Evolutionary conservation across 1,140 invertebrate genomes (phyloP).

Genomic region (Hestina assimilis): DNA sequence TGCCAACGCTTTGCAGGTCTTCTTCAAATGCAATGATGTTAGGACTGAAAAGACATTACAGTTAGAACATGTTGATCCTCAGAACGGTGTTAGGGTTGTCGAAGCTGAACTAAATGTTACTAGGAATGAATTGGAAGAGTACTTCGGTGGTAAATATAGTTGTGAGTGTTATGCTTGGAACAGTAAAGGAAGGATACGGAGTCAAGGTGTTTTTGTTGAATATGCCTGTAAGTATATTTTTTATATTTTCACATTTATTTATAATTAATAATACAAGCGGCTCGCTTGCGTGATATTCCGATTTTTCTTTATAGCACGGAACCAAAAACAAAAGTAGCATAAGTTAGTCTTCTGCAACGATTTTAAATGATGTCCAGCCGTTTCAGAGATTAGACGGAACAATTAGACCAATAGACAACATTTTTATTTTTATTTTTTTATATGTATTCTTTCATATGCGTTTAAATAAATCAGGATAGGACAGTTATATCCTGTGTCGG

Average conservation of each 20-base stretch:
- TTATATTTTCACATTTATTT: neutral
- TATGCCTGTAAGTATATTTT: conserved; percentile 90
- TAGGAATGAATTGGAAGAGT: conserved; percentile 92
- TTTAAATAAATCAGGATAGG: no score
- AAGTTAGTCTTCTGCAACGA: no score
- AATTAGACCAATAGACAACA: no score
- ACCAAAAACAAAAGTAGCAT: no score
- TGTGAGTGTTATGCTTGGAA: conserved; percentile 94
- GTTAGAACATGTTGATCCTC: conserved; percentile 89
- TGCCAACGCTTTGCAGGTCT: conserved; percentile 89
- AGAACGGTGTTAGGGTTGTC: conserved; percentile 89
- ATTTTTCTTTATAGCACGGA: no score
- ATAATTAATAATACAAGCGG: neutral
- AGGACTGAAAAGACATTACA: conserved; percentile 81
- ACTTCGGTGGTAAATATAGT: conserved; percentile 90
- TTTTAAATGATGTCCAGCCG: no score
- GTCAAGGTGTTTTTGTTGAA: conserved; percentile 88
- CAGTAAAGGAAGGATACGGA: conserved; percentile 85
- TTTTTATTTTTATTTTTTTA: no score
- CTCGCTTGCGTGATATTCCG: no score
- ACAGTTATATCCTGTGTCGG: no score
- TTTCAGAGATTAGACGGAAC: no score
- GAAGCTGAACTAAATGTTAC: conserved; percentile 92
- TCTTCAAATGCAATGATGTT: conserved; percentile 92
- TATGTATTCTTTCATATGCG: no score